Evolutionary conservation across 1,140 invertebrate species (phyloP).

Genomic region (Heliconius himera): DNA sequence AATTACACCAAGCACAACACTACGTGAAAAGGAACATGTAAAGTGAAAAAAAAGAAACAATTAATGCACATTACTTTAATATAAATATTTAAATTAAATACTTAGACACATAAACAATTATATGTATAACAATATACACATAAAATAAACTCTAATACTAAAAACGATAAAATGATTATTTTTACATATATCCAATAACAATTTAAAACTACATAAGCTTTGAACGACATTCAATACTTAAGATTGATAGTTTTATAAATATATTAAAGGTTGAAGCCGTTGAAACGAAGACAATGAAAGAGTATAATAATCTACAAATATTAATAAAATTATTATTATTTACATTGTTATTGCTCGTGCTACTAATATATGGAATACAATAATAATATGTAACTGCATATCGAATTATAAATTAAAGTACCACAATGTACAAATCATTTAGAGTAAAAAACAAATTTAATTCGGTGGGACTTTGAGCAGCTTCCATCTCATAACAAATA

Average conservation of each 20-base stretch:
- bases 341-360: conserved; percentile 1
- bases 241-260: background rate
- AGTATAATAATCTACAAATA: background rate
- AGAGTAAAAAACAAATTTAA: background rate
- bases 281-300: conserved; percentile 15
- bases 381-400: background rate
- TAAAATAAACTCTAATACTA: conserved; percentile 41
- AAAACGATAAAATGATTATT: conserved; percentile 31
- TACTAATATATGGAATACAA: background rate
- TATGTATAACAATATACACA: conserved; percentile 40
- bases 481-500: background rate
- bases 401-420: background rate
- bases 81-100: conserved; percentile 35
- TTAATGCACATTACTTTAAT: conserved; percentile 42
- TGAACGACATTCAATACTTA: conserved; percentile 21
- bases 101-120: conserved; percentile 20
- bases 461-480: conserved; percentile 17
- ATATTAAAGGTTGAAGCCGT: conserved; percentile 9
- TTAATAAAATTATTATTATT: background rate
- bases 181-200: conserved; percentile 22
- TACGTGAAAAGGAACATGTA: background rate
- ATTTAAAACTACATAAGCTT: conserved; percentile 26
- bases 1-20: background rate
- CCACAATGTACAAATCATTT: background rate
- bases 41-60: conserved; percentile 33